A percentile compares a stretch with the other conserved stretches of the same genome.
phyloP scores from a whole-genome alignment of 37 sponge, comb jelly and placozoan genomes.

The Hormiphora californensis region DNA sequence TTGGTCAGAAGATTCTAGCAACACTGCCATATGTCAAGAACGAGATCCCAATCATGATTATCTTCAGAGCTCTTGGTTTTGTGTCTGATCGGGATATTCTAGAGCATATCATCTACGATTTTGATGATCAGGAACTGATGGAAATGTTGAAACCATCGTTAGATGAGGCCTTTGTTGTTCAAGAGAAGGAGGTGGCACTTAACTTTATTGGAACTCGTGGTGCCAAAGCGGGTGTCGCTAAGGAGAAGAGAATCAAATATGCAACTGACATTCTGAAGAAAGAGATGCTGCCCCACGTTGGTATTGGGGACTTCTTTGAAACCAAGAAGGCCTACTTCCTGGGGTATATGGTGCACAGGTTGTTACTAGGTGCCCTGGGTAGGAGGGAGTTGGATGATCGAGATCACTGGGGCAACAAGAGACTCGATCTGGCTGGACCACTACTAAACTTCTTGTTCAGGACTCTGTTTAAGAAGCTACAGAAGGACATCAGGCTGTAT shows the following conservation, averaged over 20 bases:
- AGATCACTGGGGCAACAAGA: constrained; percentile 99
- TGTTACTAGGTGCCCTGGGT: constrained; percentile 88
- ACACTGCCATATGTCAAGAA: constrained; percentile 95
- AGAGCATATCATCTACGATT: constrained; percentile 99
- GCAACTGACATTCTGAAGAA: constrained; percentile 99
- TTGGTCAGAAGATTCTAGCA: constrained; percentile 90
- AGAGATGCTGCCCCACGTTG: constrained; percentile 98
- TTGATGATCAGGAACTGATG: constrained; percentile 99
- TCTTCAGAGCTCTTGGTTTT: constrained; percentile 97
- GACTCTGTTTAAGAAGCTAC: constrained; percentile 91
- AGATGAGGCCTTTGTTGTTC: constrained; percentile 99
- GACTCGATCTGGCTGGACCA: constrained; percentile 96
- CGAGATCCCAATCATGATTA: constrained; percentile 98
- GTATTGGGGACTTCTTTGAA: constrained; percentile 99
- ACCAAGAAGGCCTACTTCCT: constrained; percentile 99
- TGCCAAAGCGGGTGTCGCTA: constrained; percentile 91
- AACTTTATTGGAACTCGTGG: constrained; percentile 98
- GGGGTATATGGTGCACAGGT: constrained; percentile 98
- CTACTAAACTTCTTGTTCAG: constrained; percentile 92
- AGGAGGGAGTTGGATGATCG: constrained; percentile 95
- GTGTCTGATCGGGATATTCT: constrained; percentile 98
- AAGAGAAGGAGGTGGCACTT: constrained; percentile 95
- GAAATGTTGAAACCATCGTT: constrained; percentile 98
- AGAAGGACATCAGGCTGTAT: constrained; percentile 92
- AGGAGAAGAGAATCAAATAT: constrained; percentile 93